These are phyloP conservation scores for Ethmia dodecea DNA, from an alignment of 2,888 invertebrate species.

Conservation along the genomic window DNA sequence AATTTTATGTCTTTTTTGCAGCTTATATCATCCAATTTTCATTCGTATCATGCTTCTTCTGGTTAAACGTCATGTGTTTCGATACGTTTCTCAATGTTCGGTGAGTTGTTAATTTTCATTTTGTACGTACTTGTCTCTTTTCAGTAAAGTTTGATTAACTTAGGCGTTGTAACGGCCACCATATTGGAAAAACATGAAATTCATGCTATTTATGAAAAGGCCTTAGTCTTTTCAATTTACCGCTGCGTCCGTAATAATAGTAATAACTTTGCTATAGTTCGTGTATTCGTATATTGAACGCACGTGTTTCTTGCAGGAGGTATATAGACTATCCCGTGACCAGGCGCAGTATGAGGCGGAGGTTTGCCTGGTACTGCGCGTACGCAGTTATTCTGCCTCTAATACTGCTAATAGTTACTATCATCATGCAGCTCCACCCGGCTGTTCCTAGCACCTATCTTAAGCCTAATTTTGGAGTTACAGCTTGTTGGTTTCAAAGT, in stretches of 20 bases:
- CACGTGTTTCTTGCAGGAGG: constrained; percentile 33
- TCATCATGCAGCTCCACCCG: constrained; percentile 77
- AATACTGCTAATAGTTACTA: constrained; percentile 71
- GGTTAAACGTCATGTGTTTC: constrained; percentile 83
- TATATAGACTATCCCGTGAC: constrained; percentile 57
- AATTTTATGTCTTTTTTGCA: constrained; percentile 65
- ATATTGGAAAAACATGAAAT: too few relatives aligned
- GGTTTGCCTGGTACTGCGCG: constrained; percentile 77
- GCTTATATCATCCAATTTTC: constrained; percentile 81
- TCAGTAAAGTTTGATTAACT: too few relatives aligned
- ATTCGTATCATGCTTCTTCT: constrained; percentile 82
- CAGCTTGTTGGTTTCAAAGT: constrained; percentile 81
- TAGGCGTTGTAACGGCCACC: too few relatives aligned
- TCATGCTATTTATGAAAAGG: too few relatives aligned
- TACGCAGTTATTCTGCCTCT: constrained; percentile 77
- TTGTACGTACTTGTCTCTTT: too few relatives aligned
- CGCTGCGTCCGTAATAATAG: too few relatives aligned
- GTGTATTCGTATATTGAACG: not conserved
- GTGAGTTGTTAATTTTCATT: constrained; percentile 55
- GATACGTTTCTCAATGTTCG: constrained; percentile 79
- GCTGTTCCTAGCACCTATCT: constrained; percentile 78
- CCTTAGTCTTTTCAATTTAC: too few relatives aligned
- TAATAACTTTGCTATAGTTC: too few relatives aligned
- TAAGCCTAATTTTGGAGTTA: constrained; percentile 76
- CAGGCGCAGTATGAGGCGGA: constrained; percentile 59